Conservation (phyloP, 1,140 invertebrate genomes). For the Penaeus indicus region DNA sequence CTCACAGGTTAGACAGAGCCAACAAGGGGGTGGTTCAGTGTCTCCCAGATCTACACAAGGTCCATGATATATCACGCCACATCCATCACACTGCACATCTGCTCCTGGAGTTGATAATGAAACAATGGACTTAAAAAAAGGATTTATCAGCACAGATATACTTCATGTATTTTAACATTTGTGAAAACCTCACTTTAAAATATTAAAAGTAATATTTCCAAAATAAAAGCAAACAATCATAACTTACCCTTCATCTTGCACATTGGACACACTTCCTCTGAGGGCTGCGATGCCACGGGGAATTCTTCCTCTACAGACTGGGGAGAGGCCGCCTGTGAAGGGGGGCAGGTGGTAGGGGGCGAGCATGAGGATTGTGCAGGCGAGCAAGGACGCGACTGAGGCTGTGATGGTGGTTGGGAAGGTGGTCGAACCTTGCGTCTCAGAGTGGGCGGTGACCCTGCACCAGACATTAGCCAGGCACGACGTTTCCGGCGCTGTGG, state of each 20-base stretch:
- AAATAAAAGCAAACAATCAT: not conserved
- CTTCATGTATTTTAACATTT: not conserved
- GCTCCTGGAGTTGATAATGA: conserved; percentile 31
- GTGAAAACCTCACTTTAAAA: not conserved
- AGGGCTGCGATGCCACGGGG: conserved; percentile 42
- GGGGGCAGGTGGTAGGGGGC: conserved; percentile 44
- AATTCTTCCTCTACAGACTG: conserved; percentile 53
- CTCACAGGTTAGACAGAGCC: conserved; percentile 58
- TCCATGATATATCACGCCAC: conserved; percentile 51
- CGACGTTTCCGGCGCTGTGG: conserved; percentile 48
- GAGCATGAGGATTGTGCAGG: conserved; percentile 54
- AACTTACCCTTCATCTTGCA: conserved; percentile 54
- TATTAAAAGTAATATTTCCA: too few species aligned
- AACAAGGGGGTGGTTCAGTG: conserved; percentile 36
- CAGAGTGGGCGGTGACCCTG: conserved; percentile 52
- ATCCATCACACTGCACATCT: conserved; percentile 58
- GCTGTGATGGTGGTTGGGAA: conserved; percentile 45
- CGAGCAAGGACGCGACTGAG: conserved; percentile 45
- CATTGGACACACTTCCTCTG: conserved; percentile 55
- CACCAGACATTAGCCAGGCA: conserved; percentile 49
- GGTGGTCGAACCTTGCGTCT: conserved; percentile 51
- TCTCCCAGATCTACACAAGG: conserved; percentile 50
- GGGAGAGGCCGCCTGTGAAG: conserved; percentile 47
- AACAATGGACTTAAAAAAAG: too few species aligned
- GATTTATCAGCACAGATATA: not conserved